Percentiles rank a stretch among this genome's conserved stretches.
Conservation (phyloP, 1,140 invertebrate species). For the Coelopa frigida region DNA sequence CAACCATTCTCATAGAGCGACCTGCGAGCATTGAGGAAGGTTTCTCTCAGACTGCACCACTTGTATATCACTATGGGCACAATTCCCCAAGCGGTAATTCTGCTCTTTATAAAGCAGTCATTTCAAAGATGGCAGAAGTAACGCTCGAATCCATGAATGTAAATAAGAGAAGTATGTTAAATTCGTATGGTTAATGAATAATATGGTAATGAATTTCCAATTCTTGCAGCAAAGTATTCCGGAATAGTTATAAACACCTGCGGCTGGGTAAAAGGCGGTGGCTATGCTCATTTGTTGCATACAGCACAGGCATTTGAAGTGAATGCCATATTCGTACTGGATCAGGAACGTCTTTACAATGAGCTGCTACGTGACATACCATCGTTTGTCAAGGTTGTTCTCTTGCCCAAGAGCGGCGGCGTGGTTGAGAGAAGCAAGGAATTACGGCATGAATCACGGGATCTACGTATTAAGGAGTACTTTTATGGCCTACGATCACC, state of each 20-base stretch:
- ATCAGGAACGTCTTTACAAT: constrained; percentile 93
- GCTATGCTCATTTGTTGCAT: constrained; percentile 76
- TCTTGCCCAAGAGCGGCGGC: constrained; percentile 93
- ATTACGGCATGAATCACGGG: constrained; percentile 66
- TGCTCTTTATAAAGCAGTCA: constrained; percentile 78
- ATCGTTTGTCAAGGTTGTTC: constrained; percentile 84
- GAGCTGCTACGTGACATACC: constrained; percentile 91
- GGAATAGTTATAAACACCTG: constrained; percentile 98
- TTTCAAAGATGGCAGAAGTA: constrained; percentile 77
- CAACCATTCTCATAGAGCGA: constrained; percentile 81
- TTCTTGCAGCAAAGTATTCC: constrained; percentile 63
- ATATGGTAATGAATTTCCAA: too few relatives aligned
- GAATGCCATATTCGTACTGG: constrained; percentile 90
- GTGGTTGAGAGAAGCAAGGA: constrained; percentile 77
- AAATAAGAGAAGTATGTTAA: constrained; percentile 69
- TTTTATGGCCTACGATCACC: constrained; percentile 86
- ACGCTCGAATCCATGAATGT: constrained; percentile 77
- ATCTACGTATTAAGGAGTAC: constrained; percentile 82
- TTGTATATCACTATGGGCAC: constrained; percentile 93
- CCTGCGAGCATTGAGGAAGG: constrained; percentile 88
- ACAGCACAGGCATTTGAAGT: constrained; percentile 91
- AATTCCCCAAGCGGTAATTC: constrained; percentile 70
- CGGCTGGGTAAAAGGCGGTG: constrained; percentile 90
- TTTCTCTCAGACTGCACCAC: constrained; percentile 82
- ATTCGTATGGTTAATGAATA: background rate